Evolutionary conservation across 2,888 invertebrate genomes (phyloP).

Genomic region (Agonopterix heracliana): DNA sequence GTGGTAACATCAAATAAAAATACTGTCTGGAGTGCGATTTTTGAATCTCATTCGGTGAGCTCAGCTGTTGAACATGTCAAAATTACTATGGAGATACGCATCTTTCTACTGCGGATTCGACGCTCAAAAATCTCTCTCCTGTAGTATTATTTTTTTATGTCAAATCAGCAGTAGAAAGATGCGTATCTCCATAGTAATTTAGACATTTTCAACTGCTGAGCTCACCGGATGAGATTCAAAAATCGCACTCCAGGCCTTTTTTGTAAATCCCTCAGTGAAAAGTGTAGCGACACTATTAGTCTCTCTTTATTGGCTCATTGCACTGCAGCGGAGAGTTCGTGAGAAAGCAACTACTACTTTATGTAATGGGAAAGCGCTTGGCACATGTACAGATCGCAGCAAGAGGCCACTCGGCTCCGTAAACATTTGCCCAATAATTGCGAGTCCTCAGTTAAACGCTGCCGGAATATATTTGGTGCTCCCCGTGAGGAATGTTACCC

Average conservation of each 20-base stretch:
- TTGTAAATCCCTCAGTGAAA: conserved; percentile 8
- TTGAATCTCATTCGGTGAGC: too few relatives aligned
- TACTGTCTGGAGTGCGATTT: neutral
- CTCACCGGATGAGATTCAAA: too few relatives aligned
- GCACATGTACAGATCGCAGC: conserved; percentile 49
- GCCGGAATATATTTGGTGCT: conserved; percentile 52
- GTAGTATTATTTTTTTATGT: too few relatives aligned
- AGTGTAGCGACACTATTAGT: conserved; percentile 29
- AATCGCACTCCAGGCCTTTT: neutral
- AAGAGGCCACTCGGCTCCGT: conserved; percentile 55
- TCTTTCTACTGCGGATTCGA: too few relatives aligned
- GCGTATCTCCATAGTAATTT: too few relatives aligned
- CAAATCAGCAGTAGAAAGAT: too few relatives aligned
- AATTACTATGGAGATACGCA: too few relatives aligned
- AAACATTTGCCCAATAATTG: conserved; percentile 73
- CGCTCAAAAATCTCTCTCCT: too few relatives aligned
- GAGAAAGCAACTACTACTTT: conserved; percentile 50
- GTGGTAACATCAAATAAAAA: neutral
- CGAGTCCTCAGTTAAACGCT: conserved; percentile 58
- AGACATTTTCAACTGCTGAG: too few relatives aligned
- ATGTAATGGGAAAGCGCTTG: conserved; percentile 55
- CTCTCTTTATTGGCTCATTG: conserved; percentile 49
- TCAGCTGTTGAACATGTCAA: too few relatives aligned
- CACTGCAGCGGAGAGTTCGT: conserved; percentile 31
- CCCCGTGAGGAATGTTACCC: conserved; percentile 46